A percentile compares a stretch with the other conserved stretches of the same genome.
These are phyloP conservation scores for Gavialis gangeticus DNA, from an alignment of 2,113 vertebrate species.

Conservation along the genomic window DNA sequence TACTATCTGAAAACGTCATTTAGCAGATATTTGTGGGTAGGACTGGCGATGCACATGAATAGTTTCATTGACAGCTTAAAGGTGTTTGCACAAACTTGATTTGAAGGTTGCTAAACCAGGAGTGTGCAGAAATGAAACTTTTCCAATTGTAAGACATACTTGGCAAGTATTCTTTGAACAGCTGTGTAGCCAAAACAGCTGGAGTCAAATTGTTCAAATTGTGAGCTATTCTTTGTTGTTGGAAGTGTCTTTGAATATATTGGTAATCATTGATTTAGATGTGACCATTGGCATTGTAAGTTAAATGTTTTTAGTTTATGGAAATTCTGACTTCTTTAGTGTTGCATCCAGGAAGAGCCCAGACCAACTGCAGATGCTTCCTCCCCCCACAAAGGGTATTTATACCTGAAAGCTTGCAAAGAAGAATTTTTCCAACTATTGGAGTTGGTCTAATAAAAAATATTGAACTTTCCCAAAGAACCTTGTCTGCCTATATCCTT, in stretches of 20 bases:
- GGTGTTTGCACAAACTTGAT: background rate
- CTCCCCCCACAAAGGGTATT: too few relatives aligned
- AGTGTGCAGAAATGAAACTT: background rate
- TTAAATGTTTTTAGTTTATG: background rate
- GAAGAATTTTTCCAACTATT: too few relatives aligned
- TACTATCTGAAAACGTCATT: background rate
- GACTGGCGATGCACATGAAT: background rate
- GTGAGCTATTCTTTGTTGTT: background rate
- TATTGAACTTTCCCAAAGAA: too few relatives aligned
- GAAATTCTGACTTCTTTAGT: background rate
- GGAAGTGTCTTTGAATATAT: background rate
- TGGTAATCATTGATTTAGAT: background rate
- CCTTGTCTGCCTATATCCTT: too few relatives aligned
- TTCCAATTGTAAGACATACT: background rate
- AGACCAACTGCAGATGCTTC: too few relatives aligned
- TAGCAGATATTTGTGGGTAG: background rate
- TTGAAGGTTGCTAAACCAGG: background rate
- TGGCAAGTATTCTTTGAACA: background rate
- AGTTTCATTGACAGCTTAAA: background rate
- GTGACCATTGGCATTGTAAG: background rate
- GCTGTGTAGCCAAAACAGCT: rapidly evolving
- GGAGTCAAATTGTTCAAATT: background rate
- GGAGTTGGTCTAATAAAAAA: too few relatives aligned
- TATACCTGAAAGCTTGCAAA: too few relatives aligned
- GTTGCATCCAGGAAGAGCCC: background rate